Base-by-base conservation (phyloP, 37 sponge, comb jelly and placozoan species). In the Beroe ovata region DNA sequence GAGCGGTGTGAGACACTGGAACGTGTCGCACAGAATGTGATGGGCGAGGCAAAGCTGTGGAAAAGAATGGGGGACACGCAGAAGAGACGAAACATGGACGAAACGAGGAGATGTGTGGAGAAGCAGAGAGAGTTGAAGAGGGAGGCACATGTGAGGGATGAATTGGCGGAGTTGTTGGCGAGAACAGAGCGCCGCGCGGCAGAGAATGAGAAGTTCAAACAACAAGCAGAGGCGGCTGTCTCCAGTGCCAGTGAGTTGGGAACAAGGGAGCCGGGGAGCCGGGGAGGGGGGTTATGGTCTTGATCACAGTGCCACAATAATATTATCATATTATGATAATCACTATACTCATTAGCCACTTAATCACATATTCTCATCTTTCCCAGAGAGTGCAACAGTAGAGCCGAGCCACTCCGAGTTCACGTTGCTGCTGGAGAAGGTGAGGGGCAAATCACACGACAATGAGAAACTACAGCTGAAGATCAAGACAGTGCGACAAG, bases 131-230 rank as follows among this genome's bases (percentile, higher is more conserved):
- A 77, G 11, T 54, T 77, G 84, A 77, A 77, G 38, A 8, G 23
- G 42, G 84, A 39, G 38, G 28, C 84, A 26, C 19, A 30, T 4
- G 23, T 23, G 47, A 77, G 41, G 84, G 84, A 77, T 20, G 47
- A 77, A 54, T 25, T 77, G 8, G 84, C 38, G 11, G 33, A 77
- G 84, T 8, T 77, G 22, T 26, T 77, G 42, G 54, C 38, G 26
- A 8, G 33, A 38, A 77, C 84, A n/a, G 84, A 77, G 54, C 26
- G 38, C 36, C n/a, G 28, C 8, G 84, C 84, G 21, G 54, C 25
- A 4, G 84, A 77, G 54, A 77, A 77, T 41, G 84, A 77, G 47
- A 39, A 41, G 84, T 77, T 77, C 28, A 38, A 40, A 29, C 42
- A 32, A 1, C 84, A 77, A 4, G 84, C 84, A 3, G 28, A 77